Base-by-base conservation (phyloP, 1,140 invertebrate genomes). In the Drosophila ficusphila region DNA sequence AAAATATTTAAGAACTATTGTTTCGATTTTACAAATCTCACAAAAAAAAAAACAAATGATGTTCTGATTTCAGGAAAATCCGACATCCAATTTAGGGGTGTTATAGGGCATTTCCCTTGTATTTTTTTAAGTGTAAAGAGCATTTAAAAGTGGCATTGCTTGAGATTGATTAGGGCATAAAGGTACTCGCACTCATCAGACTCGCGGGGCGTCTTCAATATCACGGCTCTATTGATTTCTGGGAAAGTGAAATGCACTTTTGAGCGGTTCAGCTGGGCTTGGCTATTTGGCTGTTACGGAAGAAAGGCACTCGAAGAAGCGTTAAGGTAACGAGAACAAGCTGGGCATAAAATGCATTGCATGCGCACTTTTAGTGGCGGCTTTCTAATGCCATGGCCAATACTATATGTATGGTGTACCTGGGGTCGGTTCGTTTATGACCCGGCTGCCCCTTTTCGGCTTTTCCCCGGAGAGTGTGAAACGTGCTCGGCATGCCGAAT, bases 161-260 rank as follows among this genome's bases (percentile, higher is more conserved):
- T 12, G 44, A 29, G 42, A 27, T 68, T 60, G 68, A 81, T 81
- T 58, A 51, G 58, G 62, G 41, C 68, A 64, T 58, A 56, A 64
- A 62, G 73, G 54, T 76, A 48, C 34, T 23, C 14, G 25, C 27
- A 38, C 41, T 29, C 62, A 47, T 44, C 27, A 19, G 11, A 23
- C 8, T 16, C 65, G 36, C 29, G 48, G 42, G 49, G 48, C 33
- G 67, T 65, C 72, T 56, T 39, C 44, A 56, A 49, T 64, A 61
- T 69, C 44, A 48, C 51, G 67, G 36, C 19, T 9, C 73, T 81
- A 86, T 86, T 86, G 81, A 86, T 79, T 85, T 81, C 76, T 60
- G 34, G 61, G 76, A 85, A 86, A 85, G 81, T 85, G 81, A 85
- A 85, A 86, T 85, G 81, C 81, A 64, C 56, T 85, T 79, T 27